Evolutionary conservation across 2,797 vertebrate species (phyloP).

Genomic region (Periparus ater): DNA sequence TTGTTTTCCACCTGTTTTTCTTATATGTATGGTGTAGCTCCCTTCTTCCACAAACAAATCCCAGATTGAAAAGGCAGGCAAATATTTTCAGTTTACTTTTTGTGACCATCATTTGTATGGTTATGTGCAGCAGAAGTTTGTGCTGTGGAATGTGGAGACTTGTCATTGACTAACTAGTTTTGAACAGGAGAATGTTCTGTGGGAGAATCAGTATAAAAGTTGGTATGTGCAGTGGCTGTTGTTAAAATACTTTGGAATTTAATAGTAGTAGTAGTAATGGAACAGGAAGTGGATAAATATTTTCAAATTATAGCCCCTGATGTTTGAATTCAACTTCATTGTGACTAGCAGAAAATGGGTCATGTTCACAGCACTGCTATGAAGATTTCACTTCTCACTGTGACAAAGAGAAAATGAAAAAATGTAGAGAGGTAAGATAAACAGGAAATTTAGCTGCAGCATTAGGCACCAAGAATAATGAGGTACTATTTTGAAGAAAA

Average conservation of each 20-base stretch:
- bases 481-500: neutral
- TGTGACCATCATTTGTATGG: neutral
- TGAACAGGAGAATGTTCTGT: neutral
- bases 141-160: neutral
- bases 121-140: neutral
- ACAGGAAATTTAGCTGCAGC: neutral
- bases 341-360: neutral
- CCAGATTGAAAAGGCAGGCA: neutral
- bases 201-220: neutral
- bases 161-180: neutral
- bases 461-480: neutral
- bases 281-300: neutral
- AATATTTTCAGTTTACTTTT: neutral
- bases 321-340: neutral
- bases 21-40: neutral
- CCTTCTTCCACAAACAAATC: neutral
- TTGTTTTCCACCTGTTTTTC: neutral
- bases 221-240: neutral
- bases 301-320: neutral
- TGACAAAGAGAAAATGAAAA: neutral
- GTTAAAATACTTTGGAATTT: neutral
- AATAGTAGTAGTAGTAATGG: neutral
- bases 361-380: neutral
- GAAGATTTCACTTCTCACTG: neutral
- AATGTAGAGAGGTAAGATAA: neutral